Percentiles rank a stretch among this genome's conserved stretches.
These are phyloP conservation scores for Rhagophthalmus giganteus DNA, from an alignment of 2,888 invertebrate species.

Conservation along the genomic window DNA sequence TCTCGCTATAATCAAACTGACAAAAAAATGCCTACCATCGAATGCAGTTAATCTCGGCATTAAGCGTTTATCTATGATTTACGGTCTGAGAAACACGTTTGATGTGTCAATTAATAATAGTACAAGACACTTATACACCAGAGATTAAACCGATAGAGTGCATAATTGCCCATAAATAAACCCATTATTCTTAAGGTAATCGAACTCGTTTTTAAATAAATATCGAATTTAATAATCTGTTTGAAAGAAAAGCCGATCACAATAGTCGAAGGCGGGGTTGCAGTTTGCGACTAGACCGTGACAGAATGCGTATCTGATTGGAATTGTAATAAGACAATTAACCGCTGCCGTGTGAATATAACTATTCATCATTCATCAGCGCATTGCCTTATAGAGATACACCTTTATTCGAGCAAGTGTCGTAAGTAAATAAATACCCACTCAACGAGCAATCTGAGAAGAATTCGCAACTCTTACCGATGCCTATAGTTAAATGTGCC, in stretches of 20 bases:
- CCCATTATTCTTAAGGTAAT: too few relatives aligned
- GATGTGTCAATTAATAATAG: too few relatives aligned
- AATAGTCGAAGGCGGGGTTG: constrained; percentile 21
- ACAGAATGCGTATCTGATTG: constrained; percentile 27
- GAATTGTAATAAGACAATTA: constrained; percentile 30
- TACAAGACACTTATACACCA: too few relatives aligned
- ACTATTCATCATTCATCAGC: constrained; percentile 28
- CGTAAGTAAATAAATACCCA: constrained; percentile 15
- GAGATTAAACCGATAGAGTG: too few relatives aligned
- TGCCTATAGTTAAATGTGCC: neutral
- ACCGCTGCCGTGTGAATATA: constrained; percentile 24
- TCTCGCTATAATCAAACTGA: too few relatives aligned
- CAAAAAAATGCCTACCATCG: too few relatives aligned
- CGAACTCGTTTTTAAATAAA: too few relatives aligned
- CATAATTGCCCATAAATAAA: too few relatives aligned
- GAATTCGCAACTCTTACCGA: constrained; percentile 14
- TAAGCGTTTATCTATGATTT: too few relatives aligned
- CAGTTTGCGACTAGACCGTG: constrained; percentile 27
- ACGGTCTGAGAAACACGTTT: too few relatives aligned
- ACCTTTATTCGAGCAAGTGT: constrained; percentile 11
- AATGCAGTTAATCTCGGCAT: too few relatives aligned
- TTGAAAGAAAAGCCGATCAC: constrained; percentile 22
- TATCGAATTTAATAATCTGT: too few relatives aligned
- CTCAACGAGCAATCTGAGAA: constrained; percentile 14
- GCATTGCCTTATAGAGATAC: constrained; percentile 20